Evolutionary conservation across 2,113 vertebrate species (phyloP).

Genomic region (Tringa solitaria): DNA sequence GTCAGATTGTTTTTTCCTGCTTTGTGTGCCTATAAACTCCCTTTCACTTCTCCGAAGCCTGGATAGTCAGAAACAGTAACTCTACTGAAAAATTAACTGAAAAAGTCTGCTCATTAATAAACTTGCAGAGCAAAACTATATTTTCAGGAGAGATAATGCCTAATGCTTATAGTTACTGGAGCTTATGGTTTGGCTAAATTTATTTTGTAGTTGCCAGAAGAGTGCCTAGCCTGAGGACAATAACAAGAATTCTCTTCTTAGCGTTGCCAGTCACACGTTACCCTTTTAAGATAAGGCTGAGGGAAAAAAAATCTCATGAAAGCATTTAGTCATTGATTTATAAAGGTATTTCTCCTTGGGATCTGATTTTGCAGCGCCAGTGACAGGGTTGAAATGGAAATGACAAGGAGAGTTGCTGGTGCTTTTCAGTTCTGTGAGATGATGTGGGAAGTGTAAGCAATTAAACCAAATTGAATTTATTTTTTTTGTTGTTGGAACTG

Average conservation of each 20-base stretch:
- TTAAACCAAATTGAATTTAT: neutral
- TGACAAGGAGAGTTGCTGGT: neutral
- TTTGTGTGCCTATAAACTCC: neutral
- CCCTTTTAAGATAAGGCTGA: neutral
- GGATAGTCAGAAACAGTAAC: neutral
- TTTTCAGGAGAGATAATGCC: neutral
- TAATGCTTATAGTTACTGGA: neutral
- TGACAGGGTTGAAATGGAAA: neutral
- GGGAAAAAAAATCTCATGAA: neutral
- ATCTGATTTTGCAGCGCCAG: neutral
- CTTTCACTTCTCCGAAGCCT: slow-evolving; percentile 12
- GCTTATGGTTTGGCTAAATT: neutral
- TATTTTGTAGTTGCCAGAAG: neutral
- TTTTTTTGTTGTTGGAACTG: neutral
- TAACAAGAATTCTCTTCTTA: neutral
- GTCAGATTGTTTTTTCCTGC: slow-evolving; percentile 10
- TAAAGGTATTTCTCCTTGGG: neutral
- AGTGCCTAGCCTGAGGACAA: neutral
- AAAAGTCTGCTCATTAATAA: neutral
- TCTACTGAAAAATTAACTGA: neutral
- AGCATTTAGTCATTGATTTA: neutral
- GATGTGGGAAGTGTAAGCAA: neutral
- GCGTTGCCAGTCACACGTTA: neutral
- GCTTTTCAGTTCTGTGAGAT: neutral
- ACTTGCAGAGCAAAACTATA: neutral